Evolutionary conservation across 2,113 vertebrate genomes (phyloP).

Genomic region (Ceuthmochares aereus): DNA sequence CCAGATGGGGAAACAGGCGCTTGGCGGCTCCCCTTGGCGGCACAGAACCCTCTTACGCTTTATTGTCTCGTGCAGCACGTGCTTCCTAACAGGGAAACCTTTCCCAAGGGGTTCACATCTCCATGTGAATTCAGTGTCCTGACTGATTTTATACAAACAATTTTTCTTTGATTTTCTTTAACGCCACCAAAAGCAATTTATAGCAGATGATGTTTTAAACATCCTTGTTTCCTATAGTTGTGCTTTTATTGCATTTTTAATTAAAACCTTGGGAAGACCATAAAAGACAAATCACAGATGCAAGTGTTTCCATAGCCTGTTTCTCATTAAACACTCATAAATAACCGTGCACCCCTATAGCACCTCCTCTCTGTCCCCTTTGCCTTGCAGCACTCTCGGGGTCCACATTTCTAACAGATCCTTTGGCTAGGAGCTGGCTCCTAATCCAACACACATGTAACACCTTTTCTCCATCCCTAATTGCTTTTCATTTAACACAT

Average conservation of each 20-base stretch:
- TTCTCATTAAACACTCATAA: background rate
- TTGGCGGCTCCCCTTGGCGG: background rate
- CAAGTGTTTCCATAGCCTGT: background rate
- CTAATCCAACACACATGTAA: background rate
- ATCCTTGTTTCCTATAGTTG: background rate
- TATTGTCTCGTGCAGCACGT: background rate
- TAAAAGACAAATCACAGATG: background rate
- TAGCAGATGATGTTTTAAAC: background rate
- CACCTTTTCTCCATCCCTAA: slow-evolving; percentile 26
- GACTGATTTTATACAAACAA: background rate
- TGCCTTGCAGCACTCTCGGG: background rate
- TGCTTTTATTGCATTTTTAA: background rate
- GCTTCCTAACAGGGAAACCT: slow-evolving; percentile 4
- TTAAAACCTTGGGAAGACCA: background rate
- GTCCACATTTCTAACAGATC: background rate
- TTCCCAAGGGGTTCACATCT: background rate
- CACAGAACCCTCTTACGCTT: background rate
- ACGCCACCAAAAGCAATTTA: background rate
- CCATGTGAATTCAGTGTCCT: background rate
- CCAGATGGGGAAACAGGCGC: background rate
- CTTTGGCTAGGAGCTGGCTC: background rate
- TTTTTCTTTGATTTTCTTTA: background rate
- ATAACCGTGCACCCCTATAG: background rate
- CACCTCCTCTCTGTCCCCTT: background rate
- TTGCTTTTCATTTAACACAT: background rate